Base-by-base conservation (phyloP, 2,113 vertebrate species). In the Lepidothrix coronata region DNA sequence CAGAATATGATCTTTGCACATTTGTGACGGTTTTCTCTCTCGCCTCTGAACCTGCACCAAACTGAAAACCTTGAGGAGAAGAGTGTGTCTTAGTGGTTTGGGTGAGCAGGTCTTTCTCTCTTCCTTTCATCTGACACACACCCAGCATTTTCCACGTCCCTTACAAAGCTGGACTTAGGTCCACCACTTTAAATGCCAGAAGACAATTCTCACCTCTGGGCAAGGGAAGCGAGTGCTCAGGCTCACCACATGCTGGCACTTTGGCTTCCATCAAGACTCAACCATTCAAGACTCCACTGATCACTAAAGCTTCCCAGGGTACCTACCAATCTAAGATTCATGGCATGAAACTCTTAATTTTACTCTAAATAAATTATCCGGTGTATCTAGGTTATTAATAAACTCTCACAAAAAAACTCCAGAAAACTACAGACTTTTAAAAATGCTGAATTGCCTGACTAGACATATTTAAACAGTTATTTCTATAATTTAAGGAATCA, bases 201-300 rank as follows among this genome's bases (percentile, higher is more conserved):
- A 24, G 12, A 73, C 8, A 10, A 71, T 35, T 14, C 48, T 59
- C 8, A 5, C 14, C 17, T 73, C 44, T 65, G 49, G 39, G 51
- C 20, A 84, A 52, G 39, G 25, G 20, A 91, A 72, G 4, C 2
- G 1, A 57, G 8, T 0, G 0, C 14, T 33, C 28, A 37, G 66
- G 5, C 8, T 83, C 28, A 58, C 22, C 54, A 27, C 1, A 0
- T 1, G 63, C 43, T 11, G 20, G 43, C 33, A 31, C 87, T 87
- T 62, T 43, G 37, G 6, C 8, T 91, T 85, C 13, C 24, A 76
- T 59, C 31, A 59, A 37, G 23, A n/a, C 49, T 48, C 68, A 41
- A 15, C 11, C n/a, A 1, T 16, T 61, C 6, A 14, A 77, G 31
- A 62, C 17, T 49, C 22, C 13, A 52, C 31, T 1, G 1, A 41